Conservation (phyloP, 2,888 invertebrate species). For the Euphydryas editha region DNA sequence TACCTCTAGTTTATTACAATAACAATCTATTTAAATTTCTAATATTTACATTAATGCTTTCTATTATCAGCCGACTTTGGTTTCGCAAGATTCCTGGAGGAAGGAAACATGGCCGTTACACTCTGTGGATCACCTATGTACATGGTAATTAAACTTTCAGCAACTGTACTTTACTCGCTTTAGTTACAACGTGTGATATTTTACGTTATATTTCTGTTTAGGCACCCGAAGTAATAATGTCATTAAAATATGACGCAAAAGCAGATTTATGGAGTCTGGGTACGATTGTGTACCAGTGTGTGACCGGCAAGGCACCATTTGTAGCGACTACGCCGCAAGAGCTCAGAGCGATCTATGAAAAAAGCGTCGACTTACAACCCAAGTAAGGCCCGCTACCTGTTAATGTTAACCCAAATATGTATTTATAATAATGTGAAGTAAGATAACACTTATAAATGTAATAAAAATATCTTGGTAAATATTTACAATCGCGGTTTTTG, state of each 20-base stretch:
- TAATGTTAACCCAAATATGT: neutral
- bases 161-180: neutral
- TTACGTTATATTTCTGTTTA: constrained; percentile 54
- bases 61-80: constrained; percentile 96
- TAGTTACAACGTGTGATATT: neutral
- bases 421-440: neutral
- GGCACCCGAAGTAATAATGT: constrained; percentile 99
- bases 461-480: neutral
- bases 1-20: too few species aligned
- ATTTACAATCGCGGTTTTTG: too few species aligned
- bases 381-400: constrained; percentile 85
- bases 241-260: constrained; percentile 98
- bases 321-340: constrained; percentile 99
- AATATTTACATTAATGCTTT: neutral
- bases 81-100: constrained; percentile 98
- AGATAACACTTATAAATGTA: neutral
- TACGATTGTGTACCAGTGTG: constrained; percentile 98
- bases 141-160: constrained; percentile 87
- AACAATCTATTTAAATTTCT: neutral
- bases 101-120: constrained; percentile 99
- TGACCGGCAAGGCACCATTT: constrained; percentile 99
- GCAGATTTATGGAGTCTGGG: constrained; percentile 99
- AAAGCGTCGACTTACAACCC: constrained; percentile 94
- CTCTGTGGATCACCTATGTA: constrained; percentile 99
- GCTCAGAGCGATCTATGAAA: constrained; percentile 98